Base-by-base conservation (phyloP, 2,888 invertebrate species). In the Polydrusus cervinus region DNA sequence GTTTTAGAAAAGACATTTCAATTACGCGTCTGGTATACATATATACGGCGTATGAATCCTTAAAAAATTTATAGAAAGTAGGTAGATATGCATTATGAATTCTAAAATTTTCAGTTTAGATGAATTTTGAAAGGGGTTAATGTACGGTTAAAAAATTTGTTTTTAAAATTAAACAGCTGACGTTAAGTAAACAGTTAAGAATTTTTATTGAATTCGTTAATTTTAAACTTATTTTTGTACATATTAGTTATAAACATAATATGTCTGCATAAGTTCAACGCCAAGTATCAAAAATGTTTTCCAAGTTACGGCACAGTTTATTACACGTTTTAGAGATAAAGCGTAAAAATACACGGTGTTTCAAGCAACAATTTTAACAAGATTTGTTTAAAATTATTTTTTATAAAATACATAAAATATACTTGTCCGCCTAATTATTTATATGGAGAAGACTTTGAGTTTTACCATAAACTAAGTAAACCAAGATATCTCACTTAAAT, bases 231-330 rank as follows among this genome's bases (percentile, higher is more conserved):
- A 47, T 47, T 47, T 14, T 14, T 47, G 47, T 47, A 47, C 3
- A 47, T 47, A 47, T 47, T 34, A 34, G 8, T 34, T 16, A 14
- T 14, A 16, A 3, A 45, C 6, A 47, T 6, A 34, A 3, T 34
- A 25, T 34, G 30, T 34, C 3, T 34, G 6, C 0, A 9, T 47
- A 47, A 16, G 43, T 43, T n/a, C 8, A 47, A 47, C 47, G 47
- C 47, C 45, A 45, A 45, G n/a, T n/a, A 47, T 47, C n/a, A 10
- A 43, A 43, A 25, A n/a, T n/a, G n/a, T n/a, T n/a, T n/a, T n/a
- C n/a, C n/a, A n/a, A n/a, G n/a, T n/a, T n/a, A n/a, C n/a, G n/a
- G n/a, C n/a, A n/a, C n/a, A n/a, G n/a, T n/a, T n/a, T n/a, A n/a
- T n/a, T n/a, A n/a, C n/a, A n/a, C n/a, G n/a, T n/a, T n/a, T n/a